Percentiles rank a stretch among this genome's conserved stretches.
Conservation (phyloP, 2,113 vertebrate species). For the Ailuropoda melanoleuca region DNA sequence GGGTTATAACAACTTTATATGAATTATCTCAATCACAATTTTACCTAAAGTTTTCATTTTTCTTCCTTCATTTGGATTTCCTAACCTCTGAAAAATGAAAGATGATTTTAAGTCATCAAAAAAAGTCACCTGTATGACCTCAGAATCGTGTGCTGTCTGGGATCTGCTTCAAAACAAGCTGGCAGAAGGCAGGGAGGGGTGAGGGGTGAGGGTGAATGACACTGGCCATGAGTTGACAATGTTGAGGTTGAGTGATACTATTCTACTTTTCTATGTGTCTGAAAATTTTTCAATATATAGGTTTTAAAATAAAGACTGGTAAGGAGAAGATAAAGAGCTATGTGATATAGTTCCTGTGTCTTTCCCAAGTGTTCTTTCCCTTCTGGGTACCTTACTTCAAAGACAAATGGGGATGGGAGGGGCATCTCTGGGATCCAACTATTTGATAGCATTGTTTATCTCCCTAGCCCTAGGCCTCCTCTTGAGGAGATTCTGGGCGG, state of each 20-base stretch:
- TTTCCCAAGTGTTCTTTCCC: neutral
- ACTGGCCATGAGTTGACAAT: neutral
- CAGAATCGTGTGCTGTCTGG: neutral
- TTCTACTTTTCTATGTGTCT: neutral
- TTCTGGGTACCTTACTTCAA: neutral
- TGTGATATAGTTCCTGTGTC: neutral
- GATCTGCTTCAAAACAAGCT: slow-evolving; percentile 12
- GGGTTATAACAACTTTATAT: neutral
- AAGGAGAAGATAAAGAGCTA: neutral
- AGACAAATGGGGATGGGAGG: neutral
- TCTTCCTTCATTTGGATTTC: neutral
- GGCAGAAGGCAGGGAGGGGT: neutral
- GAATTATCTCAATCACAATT: neutral
- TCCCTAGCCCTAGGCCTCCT: neutral
- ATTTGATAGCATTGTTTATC: neutral
- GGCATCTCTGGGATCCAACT: too few species aligned
- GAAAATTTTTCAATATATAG: neutral
- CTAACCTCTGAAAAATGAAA: neutral
- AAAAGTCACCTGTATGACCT: neutral
- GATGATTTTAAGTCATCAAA: neutral
- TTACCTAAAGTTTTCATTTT: neutral
- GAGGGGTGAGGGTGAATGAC: neutral
- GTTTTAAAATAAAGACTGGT: neutral
- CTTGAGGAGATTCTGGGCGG: neutral
- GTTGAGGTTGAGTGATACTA: neutral